Evolutionary conservation across 2,888 invertebrate genomes (phyloP), one percentile per base, ranked within the genome.

Genomic region (Dicyrtoma fusca): DNA sequence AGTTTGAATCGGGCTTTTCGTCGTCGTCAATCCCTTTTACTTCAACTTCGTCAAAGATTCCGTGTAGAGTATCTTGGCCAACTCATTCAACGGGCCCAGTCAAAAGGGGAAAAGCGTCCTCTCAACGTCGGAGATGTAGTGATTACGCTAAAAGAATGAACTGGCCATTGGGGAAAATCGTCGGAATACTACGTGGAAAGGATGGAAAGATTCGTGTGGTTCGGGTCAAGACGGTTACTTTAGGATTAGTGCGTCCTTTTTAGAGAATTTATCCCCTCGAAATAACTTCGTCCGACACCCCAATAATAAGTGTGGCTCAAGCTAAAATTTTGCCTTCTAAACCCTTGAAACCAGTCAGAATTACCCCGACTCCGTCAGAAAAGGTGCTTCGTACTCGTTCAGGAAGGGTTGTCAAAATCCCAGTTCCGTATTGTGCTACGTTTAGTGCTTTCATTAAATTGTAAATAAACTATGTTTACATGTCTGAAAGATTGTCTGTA

Each of bases 181-280:
- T 61, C 25, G 14, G 26, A 10, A 61, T 25, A 5, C 10, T 14
- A 6, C 61, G 26, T 61, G 61, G 61, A 14, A 11, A 26, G 14
- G 61, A 61, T 25, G 26, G 26, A 6, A 26, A 25, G 10, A 11
- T 11, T 25, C 61, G 61, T 25, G 13, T 61, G 61, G 61, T 61
- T 8, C 21, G 26, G 17, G 3, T 61, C 2, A 61, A 61, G 61
- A 61, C 61, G 1, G 14, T 1, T 25, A 26, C 21, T 1, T 25
- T 25, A 23, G 61, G 26, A 25, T 25, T 42, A 5, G n/a, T 61
- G 11, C 6, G 61, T 3, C 61, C 61, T n/a, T 2, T 61, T 34
- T 26, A 61, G 13, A 25, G 61, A 5, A 13, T 61, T 4, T 26
- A n/a, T 42, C 61, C 61, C 10, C 17, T 61, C 4, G 61, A 61